Evolutionary conservation across 2,888 invertebrate species (phyloP).

Genomic region (Limnephilus rhombicus): DNA sequence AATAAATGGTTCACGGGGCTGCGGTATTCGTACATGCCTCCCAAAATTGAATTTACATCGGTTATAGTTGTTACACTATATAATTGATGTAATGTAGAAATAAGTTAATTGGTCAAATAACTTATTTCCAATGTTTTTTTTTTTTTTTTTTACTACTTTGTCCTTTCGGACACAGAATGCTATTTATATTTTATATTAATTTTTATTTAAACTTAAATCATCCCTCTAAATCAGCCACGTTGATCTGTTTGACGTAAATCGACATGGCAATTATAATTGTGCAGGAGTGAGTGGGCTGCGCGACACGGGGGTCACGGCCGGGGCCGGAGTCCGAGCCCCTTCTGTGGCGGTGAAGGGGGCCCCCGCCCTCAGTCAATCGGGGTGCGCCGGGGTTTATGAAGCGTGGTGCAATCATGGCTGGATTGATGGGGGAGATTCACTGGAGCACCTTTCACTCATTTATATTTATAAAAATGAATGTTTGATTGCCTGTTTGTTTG

Average conservation of each 20-base stretch:
- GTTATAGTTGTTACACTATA: too few relatives aligned
- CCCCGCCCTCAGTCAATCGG: background rate
- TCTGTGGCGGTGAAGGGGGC: too few relatives aligned
- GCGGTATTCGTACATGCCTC: too few relatives aligned
- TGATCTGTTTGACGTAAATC: background rate
- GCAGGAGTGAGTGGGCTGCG: background rate
- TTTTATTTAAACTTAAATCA: background rate
- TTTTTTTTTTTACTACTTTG: too few relatives aligned
- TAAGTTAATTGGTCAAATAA: too few relatives aligned
- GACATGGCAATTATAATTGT: slow-evolving; percentile 12
- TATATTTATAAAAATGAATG: background rate
- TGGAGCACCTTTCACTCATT: background rate
- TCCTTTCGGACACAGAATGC: too few relatives aligned
- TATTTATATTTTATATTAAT: background rate
- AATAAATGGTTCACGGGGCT: too few relatives aligned
- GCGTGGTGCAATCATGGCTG: slow-evolving; percentile 52
- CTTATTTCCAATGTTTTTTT: too few relatives aligned
- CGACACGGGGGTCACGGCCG: background rate
- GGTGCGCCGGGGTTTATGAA: slow-evolving; percentile 54
- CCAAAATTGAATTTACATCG: too few relatives aligned
- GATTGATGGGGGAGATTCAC: slow-evolving; percentile 42
- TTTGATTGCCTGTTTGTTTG: too few relatives aligned
- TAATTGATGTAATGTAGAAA: too few relatives aligned
- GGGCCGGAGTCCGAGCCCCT: background rate
- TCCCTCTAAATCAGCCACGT: background rate